phyloP scores from a whole-genome alignment of 2,113 vertebrate genomes.

The Syrrhaptes paradoxus region DNA sequence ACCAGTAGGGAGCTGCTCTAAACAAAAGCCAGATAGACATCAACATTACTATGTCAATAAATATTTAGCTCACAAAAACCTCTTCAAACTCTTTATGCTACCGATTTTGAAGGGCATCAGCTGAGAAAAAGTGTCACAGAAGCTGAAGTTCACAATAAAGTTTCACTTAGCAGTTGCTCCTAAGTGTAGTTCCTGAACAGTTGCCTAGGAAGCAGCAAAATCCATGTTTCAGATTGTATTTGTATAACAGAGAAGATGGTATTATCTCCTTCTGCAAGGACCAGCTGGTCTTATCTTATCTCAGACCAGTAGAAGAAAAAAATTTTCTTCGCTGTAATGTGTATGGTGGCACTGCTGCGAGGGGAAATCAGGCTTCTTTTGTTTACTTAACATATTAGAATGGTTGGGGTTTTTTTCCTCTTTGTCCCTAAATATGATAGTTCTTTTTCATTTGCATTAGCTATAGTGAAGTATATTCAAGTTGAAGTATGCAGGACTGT shows the following conservation, averaged over 20 bases:
- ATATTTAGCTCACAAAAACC: not conserved
- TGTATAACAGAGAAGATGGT: not conserved
- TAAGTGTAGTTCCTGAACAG: not conserved
- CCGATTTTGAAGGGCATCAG: not conserved
- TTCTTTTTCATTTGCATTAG: not conserved
- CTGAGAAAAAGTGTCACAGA: not conserved
- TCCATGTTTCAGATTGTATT: not conserved
- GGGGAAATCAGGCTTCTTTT: not conserved
- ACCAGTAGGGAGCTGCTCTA: not conserved
- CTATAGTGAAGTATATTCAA: not conserved
- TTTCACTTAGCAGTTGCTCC: not conserved
- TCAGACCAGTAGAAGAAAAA: not conserved
- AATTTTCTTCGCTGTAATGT: not conserved
- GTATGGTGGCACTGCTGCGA: accelerated
- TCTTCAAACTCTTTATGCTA: not conserved
- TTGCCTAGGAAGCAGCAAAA: not conserved
- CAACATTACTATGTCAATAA: not conserved
- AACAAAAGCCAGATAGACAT: not conserved
- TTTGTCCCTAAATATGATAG: not conserved
- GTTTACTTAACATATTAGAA: not conserved
- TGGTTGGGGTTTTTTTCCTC: accelerated
- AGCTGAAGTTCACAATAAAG: not conserved
- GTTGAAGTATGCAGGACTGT: not conserved
- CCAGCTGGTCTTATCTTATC: not conserved
- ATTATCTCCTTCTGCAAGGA: not conserved